These are phyloP conservation scores for Planiliza haematocheilus DNA, from an alignment of 2,113 vertebrate genomes.

Conservation along the genomic window DNA sequence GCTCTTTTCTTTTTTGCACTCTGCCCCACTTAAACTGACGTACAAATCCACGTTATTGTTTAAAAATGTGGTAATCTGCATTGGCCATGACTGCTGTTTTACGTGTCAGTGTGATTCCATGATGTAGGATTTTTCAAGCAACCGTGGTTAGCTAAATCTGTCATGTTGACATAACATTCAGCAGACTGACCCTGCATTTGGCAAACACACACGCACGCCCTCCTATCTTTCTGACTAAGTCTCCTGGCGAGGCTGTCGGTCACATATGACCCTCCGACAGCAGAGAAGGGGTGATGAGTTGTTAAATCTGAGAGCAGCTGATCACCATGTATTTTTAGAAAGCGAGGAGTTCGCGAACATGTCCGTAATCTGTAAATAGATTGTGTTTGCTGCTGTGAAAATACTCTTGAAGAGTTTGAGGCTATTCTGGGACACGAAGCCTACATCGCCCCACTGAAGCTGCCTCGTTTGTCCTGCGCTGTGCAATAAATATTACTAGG, in stretches of 20 bases:
- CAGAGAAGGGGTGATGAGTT: conserved; percentile 76
- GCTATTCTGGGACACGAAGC: conserved; percentile 65
- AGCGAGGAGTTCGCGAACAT: conserved; percentile 61
- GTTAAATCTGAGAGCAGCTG: conserved; percentile 83
- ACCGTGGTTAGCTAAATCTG: conserved; percentile 1
- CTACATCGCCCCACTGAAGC: conserved; percentile 49
- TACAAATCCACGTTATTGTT: conserved; percentile 19
- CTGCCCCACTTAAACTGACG: conserved; percentile 1
- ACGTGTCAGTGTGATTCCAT: neutral
- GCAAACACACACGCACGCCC: conserved; percentile 20
- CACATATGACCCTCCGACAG: conserved; percentile 63
- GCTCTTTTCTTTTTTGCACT: conserved; percentile 17
- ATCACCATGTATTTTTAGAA: conserved; percentile 81
- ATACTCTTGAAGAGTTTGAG: conserved; percentile 58
- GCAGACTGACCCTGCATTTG: conserved; percentile 24
- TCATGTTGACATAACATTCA: conserved; percentile 15
- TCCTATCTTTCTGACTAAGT: conserved; percentile 47
- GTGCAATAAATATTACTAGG: conserved; percentile 25
- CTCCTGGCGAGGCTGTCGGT: conserved; percentile 40
- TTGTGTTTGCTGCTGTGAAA: conserved; percentile 58
- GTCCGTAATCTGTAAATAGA: conserved; percentile 73
- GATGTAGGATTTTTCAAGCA: neutral
- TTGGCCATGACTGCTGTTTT: neutral
- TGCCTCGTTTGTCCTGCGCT: conserved; percentile 58
- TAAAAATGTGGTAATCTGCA: neutral